Evolutionary conservation across 1,140 invertebrate species (phyloP), one percentile per base, ranked within the genome.

Genomic region (Caerostris extrusa): DNA sequence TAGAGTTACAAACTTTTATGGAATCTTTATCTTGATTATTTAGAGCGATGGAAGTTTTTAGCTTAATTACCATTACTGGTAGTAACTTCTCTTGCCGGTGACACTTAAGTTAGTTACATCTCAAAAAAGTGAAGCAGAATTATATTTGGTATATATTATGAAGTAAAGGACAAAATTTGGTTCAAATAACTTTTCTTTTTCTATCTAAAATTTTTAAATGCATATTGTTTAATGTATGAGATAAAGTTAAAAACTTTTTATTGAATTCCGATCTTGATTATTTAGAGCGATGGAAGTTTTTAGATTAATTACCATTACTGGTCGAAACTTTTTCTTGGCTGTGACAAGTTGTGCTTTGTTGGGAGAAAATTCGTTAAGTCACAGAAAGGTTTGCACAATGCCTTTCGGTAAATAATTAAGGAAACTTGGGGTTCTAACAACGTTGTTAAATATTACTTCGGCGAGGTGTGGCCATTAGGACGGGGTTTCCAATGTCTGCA

Each of bases 401-500:
- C 71, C 53, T 77, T 77, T 77, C 71, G 5, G 71, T 77, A 77
- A 77, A 77, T 77, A 77, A 77, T 77, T 77, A 77, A 77, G 71
- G 71, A 53, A 77, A 77, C 71, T 77, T 71, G n/a, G 67, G 17
- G 8, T 77, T 77, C 71, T 50, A 77, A 77, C 71, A 77, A 77
- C 71, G 71, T 77, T 50, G 71, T 77, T 77, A 77, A 77, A 77
- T 77, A 77, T 77, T 77, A 77, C 71, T 77, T 53, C 34, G 10
- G 34, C 10, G 12, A 53, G 71, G 19, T 50, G 10, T 8, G 34
- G 50, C 71, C 71, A 77, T 77, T 77, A 77, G 50, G 69, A 77
- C 34, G 34, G 5, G 8, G 10, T 3, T 77, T 77, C 50, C 71
- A 64, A 64, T 64, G 61, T 64, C 61, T 64, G 61, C 3, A 34